A percentile compares a stretch with the other conserved stretches of the same genome.
Evolutionary conservation across 2,888 invertebrate genomes (phyloP).

Genomic region (Lasioglossum marginatum): DNA sequence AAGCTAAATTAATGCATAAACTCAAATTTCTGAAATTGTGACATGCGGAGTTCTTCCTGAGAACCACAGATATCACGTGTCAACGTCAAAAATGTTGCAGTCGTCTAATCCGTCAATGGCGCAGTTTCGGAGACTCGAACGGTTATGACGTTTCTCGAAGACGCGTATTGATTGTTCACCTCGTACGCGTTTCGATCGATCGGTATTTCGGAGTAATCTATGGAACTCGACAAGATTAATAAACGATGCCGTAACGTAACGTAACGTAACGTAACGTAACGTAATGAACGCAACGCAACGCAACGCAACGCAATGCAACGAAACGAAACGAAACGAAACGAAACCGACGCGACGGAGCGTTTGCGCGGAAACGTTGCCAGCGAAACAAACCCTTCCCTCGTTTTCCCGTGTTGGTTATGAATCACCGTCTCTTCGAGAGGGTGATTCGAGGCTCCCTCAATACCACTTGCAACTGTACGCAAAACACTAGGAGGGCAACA

Average conservation of each 20-base stretch:
- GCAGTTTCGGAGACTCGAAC: background rate
- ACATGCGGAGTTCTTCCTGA: too few relatives aligned
- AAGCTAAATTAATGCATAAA: too few relatives aligned
- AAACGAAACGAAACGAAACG: background rate
- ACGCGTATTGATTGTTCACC: slow-evolving; percentile 12
- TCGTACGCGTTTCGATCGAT: slow-evolving; percentile 3
- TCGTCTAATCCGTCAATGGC: background rate
- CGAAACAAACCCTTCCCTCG: slow-evolving; percentile 25
- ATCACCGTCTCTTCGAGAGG: slow-evolving; percentile 19
- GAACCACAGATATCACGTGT: background rate
- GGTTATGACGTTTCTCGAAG: background rate
- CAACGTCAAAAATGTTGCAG: background rate
- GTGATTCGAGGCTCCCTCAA: background rate
- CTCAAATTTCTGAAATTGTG: too few relatives aligned
- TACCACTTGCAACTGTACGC: background rate
- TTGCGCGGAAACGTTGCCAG: slow-evolving; percentile 21
- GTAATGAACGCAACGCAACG: too few relatives aligned
- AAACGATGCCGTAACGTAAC: background rate
- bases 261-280: too few relatives aligned
- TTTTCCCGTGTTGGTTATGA: slow-evolving; percentile 19
- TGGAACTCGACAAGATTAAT: background rate
- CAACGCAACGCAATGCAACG: too few relatives aligned
- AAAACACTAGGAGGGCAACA: background rate
- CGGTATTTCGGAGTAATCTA: slow-evolving; percentile 34
- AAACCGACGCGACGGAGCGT: background rate